Evolutionary conservation across 30 jellyfish, hydroid and myxozoan species (phyloP).

Genomic region (Aurelia aurita complex sp. Pacific): DNA sequence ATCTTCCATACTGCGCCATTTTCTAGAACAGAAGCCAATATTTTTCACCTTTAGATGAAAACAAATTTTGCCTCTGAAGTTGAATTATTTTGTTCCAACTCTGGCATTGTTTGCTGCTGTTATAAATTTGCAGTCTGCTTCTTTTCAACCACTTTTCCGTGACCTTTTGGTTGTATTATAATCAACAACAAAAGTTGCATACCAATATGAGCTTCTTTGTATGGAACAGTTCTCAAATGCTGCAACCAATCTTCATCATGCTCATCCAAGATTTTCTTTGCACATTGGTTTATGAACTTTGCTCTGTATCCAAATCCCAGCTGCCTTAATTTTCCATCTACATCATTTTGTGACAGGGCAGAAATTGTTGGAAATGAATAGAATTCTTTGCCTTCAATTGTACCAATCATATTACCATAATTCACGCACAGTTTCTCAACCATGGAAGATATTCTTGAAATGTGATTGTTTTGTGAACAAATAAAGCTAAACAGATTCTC

Average conservation of each 20-base stretch:
- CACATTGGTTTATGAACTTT: slow-evolving; percentile 83
- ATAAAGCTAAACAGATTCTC: slow-evolving; percentile 89
- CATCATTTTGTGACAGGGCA: slow-evolving; percentile 66
- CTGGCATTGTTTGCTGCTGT: too few species aligned
- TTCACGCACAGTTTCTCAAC: slow-evolving; percentile 77
- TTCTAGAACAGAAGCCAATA: too few species aligned
- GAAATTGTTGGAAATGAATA: slow-evolving; percentile 74
- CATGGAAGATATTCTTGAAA: slow-evolving; percentile 72
- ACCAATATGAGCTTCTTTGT: slow-evolving; percentile 90
- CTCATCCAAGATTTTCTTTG: slow-evolving; percentile 37
- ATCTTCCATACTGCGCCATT: too few species aligned
- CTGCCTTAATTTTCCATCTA: slow-evolving; percentile 71
- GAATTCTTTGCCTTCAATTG: slow-evolving; percentile 44
- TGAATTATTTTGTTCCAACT: too few species aligned
- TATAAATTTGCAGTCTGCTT: too few species aligned
- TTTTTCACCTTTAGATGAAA: too few species aligned
- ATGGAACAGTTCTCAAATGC: slow-evolving; percentile 54
- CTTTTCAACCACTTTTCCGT: too few species aligned
- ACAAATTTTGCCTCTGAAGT: too few species aligned
- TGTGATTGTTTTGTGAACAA: slow-evolving; percentile 93
- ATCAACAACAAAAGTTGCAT: not conserved
- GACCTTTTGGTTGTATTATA: too few species aligned
- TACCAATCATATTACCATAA: slow-evolving; percentile 51
- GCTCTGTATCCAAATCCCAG: slow-evolving; percentile 98
- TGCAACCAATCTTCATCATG: slow-evolving; percentile 67